Evolutionary conservation across 2,888 invertebrate species (phyloP), one percentile per base, ranked within the genome.

Genomic region (Lithophane semibrunnea): DNA sequence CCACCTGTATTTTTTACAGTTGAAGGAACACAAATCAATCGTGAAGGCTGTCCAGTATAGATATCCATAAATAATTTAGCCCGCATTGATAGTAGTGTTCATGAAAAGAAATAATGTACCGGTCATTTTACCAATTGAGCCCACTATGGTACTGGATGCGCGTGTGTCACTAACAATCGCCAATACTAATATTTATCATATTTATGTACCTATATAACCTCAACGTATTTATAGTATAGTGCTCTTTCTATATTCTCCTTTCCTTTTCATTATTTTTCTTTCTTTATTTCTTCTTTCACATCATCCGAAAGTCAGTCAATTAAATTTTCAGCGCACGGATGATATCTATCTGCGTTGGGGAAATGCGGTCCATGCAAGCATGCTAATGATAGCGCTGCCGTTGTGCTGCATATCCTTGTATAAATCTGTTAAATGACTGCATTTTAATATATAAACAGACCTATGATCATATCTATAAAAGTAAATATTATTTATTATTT

Each of bases 241-340:
- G 16, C 10, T n/a, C 54, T 69, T 69, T 77, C 37, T 64, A 24
- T 56, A 61, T 69, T 64, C 24, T 74, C 4, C 37, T 37, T 37
- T 37, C 4, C 37, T 37, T 37, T 37, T 37, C 37, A 2, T 3
- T 2, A 37, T 37, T 37, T 37, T 37, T 37, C 0, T 37, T 37
- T 37, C 37, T 37, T 37, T 37, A 13, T 74, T 65, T 74, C 63
- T 76, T 83, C 80, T 87, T 49, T 29, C 56, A n/a, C 56, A 58
- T 88, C 85, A 86, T 83, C 79, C 86, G 84, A 88, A 87, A 88
- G 88, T 91, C 88, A 88, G 85, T 86, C 89, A 92, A 93, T 92
- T 92, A 89, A 86, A 86, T 86, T 90, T 90, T 91, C 91, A 88
- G 85, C 86, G 88, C 85, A 89, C 91, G 89, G 89, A 89, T 87